A percentile compares a stretch with the other conserved stretches of the same genome.
phyloP scores from a whole-genome alignment of 2,797 vertebrate species.

The Melanotaenia boesemani region DNA sequence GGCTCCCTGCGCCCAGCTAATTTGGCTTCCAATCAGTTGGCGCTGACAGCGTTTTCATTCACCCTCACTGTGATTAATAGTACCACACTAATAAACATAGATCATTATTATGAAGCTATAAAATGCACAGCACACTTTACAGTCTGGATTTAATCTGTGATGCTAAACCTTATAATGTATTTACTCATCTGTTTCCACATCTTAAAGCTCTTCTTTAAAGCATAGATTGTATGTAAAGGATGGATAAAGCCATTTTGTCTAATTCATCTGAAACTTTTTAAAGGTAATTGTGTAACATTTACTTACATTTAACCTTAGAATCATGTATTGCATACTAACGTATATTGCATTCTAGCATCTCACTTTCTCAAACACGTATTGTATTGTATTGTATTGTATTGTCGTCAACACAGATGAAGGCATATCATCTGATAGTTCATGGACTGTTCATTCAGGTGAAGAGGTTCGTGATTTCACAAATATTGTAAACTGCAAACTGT shows the following conservation, averaged over 20 bases:
- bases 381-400: no score
- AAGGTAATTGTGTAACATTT: not conserved
- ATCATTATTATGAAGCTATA: slow-evolving; percentile 38
- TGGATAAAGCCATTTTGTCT: not conserved
- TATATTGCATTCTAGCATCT: no score
- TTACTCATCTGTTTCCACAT: slow-evolving; percentile 11
- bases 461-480: no score
- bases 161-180: slow-evolving; percentile 29
- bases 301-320: no score
- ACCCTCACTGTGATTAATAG: slow-evolving; percentile 36
- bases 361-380: no score
- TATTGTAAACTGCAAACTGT: no score
- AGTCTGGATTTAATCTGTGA: slow-evolving; percentile 28
- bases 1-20: slow-evolving; percentile 15
- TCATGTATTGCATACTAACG: no score
- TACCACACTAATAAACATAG: slow-evolving; percentile 16
- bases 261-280: not conserved
- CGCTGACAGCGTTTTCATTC: slow-evolving; percentile 41
- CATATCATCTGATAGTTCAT: no score
- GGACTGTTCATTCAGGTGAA: no score
- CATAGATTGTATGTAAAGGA: not conserved
- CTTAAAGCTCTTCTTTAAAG: slow-evolving; percentile 3
- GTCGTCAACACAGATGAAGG: no score
- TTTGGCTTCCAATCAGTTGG: slow-evolving; percentile 40
- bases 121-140: not conserved